These are phyloP conservation scores for Ptychobarbus kaznakovi DNA, from an alignment of 2,797 vertebrate species.

Conservation along the genomic window DNA sequence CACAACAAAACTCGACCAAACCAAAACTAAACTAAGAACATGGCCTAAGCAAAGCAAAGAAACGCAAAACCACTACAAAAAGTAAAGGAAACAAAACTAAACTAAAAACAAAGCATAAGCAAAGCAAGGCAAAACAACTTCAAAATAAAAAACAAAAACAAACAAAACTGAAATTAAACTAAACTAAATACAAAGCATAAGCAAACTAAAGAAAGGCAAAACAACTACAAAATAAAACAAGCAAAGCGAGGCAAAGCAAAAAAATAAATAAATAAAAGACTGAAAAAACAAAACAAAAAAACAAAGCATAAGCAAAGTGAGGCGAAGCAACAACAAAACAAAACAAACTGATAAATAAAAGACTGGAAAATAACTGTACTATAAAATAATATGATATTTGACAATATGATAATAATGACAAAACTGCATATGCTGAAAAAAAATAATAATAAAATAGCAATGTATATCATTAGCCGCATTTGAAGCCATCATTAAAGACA, in stretches of 20 bases:
- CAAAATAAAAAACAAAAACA: neutral
- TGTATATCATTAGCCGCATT: neutral
- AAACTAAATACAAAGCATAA: neutral
- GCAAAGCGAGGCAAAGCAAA: neutral
- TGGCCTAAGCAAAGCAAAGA: neutral
- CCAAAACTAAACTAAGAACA: neutral
- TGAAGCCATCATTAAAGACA: neutral
- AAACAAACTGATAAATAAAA: neutral
- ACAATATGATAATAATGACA: too few species aligned
- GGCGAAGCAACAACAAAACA: neutral
- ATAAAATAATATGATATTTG: neutral
- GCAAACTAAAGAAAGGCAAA: neutral
- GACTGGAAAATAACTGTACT: neutral
- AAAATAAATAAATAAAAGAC: neutral
- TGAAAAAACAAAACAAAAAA: neutral
- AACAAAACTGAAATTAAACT: too few species aligned
- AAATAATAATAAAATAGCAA: neutral
- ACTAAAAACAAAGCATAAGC: neutral
- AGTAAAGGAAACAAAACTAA: neutral
- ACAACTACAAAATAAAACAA: neutral
- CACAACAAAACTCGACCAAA: neutral
- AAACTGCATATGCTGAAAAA: too few species aligned
- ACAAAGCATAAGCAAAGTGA: neutral
- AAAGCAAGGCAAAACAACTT: neutral
- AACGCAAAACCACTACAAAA: neutral